phyloP scores from a whole-genome alignment of 2,797 vertebrate species.

The Saxicola maurus region DNA sequence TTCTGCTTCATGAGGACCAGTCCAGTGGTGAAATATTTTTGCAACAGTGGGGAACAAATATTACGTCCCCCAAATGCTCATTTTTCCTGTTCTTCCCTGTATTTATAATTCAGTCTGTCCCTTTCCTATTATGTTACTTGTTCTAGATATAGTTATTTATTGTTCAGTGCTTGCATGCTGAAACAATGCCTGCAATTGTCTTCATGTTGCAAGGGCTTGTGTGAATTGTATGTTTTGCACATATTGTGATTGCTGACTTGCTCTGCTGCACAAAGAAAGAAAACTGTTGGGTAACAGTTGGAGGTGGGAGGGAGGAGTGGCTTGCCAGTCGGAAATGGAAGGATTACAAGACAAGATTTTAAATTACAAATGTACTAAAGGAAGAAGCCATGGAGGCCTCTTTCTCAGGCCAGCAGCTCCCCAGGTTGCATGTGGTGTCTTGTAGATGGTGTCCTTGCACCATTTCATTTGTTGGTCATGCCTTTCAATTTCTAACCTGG shows the following conservation, averaged over 20 bases:
- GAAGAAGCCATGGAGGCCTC: conserved; percentile 61
- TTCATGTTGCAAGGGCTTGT: conserved; percentile 67
- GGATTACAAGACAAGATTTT: conserved; percentile 64
- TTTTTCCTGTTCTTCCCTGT: conserved; percentile 59
- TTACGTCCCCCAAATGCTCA: background rate
- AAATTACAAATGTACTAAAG: conserved; percentile 36
- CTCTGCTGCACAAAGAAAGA: conserved; percentile 72
- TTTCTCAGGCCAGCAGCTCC: conserved; percentile 49
- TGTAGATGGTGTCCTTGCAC: conserved; percentile 35
- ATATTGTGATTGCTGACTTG: conserved; percentile 67
- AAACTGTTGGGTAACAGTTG: conserved; percentile 45
- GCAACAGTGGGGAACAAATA: conserved; percentile 27
- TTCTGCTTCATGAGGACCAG: background rate
- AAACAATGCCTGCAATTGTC: conserved; percentile 72
- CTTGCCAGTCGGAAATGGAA: conserved; percentile 54
- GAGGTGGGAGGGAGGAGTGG: conserved; percentile 9
- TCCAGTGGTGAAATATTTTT: background rate
- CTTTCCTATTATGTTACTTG: conserved; percentile 64
- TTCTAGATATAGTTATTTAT: conserved; percentile 78
- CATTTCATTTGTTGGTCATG: conserved; percentile 47
- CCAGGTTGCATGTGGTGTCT: conserved; percentile 5
- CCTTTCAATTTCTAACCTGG: conserved; percentile 58
- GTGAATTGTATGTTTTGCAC: conserved; percentile 75
- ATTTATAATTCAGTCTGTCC: conserved; percentile 73
- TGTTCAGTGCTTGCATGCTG: conserved; percentile 78